A percentile compares a stretch with the other conserved stretches of the same genome.
phyloP scores from a whole-genome alignment of 1,140 invertebrate genomes.

The Drosophila triauraria region DNA sequence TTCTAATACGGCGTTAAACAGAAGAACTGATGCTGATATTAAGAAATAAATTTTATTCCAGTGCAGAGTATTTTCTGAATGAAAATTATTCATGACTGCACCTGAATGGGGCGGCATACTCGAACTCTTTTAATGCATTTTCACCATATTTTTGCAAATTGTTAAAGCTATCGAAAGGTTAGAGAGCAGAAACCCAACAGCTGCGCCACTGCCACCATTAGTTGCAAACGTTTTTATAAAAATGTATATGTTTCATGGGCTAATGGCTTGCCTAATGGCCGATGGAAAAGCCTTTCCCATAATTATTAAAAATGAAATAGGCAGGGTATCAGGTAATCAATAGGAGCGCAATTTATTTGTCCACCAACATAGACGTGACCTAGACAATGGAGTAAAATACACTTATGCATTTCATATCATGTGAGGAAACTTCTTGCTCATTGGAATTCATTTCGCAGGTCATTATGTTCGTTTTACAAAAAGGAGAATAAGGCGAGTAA shows the following conservation, averaged over 20 bases:
- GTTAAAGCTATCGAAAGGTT: conserved; percentile 38
- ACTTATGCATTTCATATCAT: conserved; percentile 26
- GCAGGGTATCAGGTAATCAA: conserved; percentile 15
- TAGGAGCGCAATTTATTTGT: conserved; percentile 5
- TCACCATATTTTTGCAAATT: conserved; percentile 21
- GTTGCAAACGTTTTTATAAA: conserved; percentile 26
- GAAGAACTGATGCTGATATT: not conserved
- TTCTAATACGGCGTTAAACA: too few species aligned
- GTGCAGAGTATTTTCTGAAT: conserved; percentile 9
- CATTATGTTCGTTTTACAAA: conserved; percentile 42
- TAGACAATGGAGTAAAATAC: conserved; percentile 20
- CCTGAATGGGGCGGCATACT: conserved; percentile 32
- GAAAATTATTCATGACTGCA: conserved; percentile 52
- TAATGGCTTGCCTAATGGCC: conserved; percentile 43
- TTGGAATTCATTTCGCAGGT: conserved; percentile 41
- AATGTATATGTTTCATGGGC: conserved; percentile 31
- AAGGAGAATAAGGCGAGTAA: conserved; percentile 20
- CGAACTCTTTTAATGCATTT: conserved; percentile 18
- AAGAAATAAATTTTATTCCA: not conserved
- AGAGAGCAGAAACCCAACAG: conserved; percentile 28
- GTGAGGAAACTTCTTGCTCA: conserved; percentile 6
- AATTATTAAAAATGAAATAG: conserved; percentile 45
- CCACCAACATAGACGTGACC: conserved; percentile 9
- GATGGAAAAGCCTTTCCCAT: conserved; percentile 22
- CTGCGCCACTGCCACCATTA: conserved; percentile 40